Percentiles rank a stretch among this genome's conserved stretches.
These are phyloP conservation scores for Nansenia antarctica DNA, from an alignment of 2,113 vertebrate species.

Conservation along the genomic window DNA sequence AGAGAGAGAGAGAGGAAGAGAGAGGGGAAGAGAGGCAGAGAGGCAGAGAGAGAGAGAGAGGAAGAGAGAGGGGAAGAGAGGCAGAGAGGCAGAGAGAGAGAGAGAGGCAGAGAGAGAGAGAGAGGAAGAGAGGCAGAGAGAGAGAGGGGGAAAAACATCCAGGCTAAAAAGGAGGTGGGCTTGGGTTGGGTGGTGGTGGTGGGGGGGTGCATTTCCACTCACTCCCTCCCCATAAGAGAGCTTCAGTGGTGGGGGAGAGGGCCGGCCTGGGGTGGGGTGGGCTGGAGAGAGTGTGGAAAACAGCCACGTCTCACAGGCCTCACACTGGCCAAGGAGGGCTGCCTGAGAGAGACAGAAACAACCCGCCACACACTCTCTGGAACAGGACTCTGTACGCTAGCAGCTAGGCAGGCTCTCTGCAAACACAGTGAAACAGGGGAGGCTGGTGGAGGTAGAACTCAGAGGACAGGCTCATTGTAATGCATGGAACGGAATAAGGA, in stretches of 20 bases:
- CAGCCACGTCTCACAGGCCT: constrained; percentile 71
- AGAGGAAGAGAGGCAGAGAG: constrained; percentile 14
- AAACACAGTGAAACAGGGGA: no score
- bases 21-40: no score
- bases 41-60: no score
- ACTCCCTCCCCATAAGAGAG: constrained; percentile 58
- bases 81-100: no score
- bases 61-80: no score
- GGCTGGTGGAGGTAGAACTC: no score
- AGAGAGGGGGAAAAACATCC: constrained; percentile 17
- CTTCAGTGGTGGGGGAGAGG: constrained; percentile 49
- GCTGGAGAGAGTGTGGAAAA: constrained; percentile 67
- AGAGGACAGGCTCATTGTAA: no score
- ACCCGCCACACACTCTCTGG: background rate
- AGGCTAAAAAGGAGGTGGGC: constrained; percentile 43
- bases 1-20: constrained; percentile 3
- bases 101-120: no score
- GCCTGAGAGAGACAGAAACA: constrained; percentile 42
- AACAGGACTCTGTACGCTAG: background rate
- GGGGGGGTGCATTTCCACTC: constrained; percentile 61
- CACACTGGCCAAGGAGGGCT: constrained; percentile 48
- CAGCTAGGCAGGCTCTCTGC: no score
- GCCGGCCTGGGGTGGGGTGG: constrained; percentile 42
- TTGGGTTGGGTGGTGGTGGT: constrained; percentile 39
- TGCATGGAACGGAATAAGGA: no score